Base-by-base conservation (phyloP, 1,140 invertebrate species). In the Drosophila truncata region DNA sequence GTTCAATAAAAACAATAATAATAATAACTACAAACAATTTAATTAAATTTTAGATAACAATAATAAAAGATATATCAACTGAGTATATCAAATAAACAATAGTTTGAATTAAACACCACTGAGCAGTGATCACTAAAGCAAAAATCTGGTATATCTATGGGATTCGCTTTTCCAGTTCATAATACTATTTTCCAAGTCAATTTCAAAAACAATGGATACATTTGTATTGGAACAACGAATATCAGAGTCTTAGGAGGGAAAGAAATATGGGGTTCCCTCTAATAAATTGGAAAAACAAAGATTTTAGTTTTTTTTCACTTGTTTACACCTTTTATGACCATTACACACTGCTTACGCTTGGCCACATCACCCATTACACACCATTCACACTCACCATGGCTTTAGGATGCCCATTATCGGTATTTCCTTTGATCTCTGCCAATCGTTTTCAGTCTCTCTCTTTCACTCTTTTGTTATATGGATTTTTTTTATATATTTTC, bases 381-480 rank as follows among this genome's bases (percentile, higher is more conserved):
- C 31, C 44, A 54, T 62, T 16, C 25, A 57, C 60, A 83, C 86
- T 90, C 77, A 90, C 86, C 86, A 90, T 82, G 86, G 86, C 76
- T 90, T 90, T 47, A 90, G 70, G 58, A 90, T 90, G 70, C 86
- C 87, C 86, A 90, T 54, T 90, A 70, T 72, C 54, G 37, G 67
- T 71, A 71, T 70, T 70, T 55, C 69, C 35, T 37, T 72, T 16
- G 16, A 58, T 71, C 50, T 41, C 33, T 23, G 63, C 8, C 60
- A 16, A 25, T 42, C 8, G 50, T 5, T 63, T 25, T 41, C 6
- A 25, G n/a, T 65, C 35, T 10, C 29, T 63, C 20, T 29, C 23
- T 59, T 37, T 18, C 23, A 50, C 49, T 70, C 18, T 41, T 18
- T 33, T 37, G 66, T 7, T 47, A 10, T n/a, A 29, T 23, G 31